Base-by-base conservation (phyloP, 2,797 vertebrate genomes). In the Lepus oiostolus region DNA sequence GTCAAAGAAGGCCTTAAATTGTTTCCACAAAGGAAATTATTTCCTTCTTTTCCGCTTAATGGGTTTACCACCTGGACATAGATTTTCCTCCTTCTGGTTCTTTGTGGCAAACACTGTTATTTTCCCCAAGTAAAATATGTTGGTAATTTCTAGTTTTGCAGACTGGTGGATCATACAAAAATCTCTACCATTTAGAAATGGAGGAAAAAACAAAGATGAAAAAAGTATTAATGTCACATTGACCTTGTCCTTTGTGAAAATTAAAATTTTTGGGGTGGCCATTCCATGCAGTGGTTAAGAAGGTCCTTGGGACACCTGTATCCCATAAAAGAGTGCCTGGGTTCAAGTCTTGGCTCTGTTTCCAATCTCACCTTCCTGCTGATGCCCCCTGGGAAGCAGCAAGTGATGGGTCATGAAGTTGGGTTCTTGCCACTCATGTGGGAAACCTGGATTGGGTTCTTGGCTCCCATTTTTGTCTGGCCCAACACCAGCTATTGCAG, bases 41-140 rank as follows among this genome's bases (percentile, higher is more conserved):
- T 82, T 91, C 32, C 47, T 71, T 26, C 35, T 63, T 90, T 95
- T 79, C 58, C 68, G n/a, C 50, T 79, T 94, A 63, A 92, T 85
- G 87, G 83, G 32, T 85, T 96, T 47, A 82, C 16, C 21, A 70
- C 42, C 7, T 30, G 58, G 74, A 63, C 7, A 2, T 35, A 77
- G 32, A 26, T 88, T 94, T 89, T 90, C 26, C 62, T 71, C 30
- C 63, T 92, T 93, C 35, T 75, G 68, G 63, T 58, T 81, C 81
- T 90, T 90, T 91, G 47, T 84, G 42, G 26, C 93, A 90, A 74
- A 62, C 30, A 35, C 58, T 70, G 26, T 94, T 88, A 75, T 77
- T 91, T 89, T 92, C 79, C 85, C 75, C 85, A 30, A 68, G 58
- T 70, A 30, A 85, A 32, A 62, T 2, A 80, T 90, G 92, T 86